phyloP scores from a whole-genome alignment of 2,888 invertebrate species.

The Agrotis puta region DNA sequence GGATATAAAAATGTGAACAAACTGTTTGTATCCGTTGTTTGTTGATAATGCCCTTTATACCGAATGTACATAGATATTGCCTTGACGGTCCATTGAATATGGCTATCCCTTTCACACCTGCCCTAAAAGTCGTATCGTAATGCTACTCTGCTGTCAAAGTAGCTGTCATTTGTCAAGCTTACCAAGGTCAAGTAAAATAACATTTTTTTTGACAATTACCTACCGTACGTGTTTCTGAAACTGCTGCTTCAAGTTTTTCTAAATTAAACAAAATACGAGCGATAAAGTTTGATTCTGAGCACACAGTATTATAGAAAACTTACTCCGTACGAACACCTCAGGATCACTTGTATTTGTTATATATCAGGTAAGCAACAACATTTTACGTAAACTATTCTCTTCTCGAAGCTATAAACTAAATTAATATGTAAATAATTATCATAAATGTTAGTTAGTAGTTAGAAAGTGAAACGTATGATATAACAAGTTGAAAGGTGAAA shows the following conservation, averaged over 20 bases:
- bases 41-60: slow-evolving; percentile 41
- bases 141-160: slow-evolving; percentile 32
- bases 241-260: neutral
- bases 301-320: neutral
- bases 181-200: slow-evolving; percentile 61
- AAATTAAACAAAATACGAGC: slow-evolving; percentile 7
- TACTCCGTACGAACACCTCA: slow-evolving; percentile 7
- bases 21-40: slow-evolving; percentile 14
- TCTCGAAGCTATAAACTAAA: slow-evolving; percentile 7
- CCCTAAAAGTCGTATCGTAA: neutral
- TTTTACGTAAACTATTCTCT: slow-evolving; percentile 28
- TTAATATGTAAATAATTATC: slow-evolving; percentile 56
- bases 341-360: slow-evolving; percentile 15
- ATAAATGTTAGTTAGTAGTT: slow-evolving; percentile 57
- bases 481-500: slow-evolving; percentile 88
- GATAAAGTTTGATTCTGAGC: neutral
- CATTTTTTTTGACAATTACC: slow-evolving; percentile 37
- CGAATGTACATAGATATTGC: slow-evolving; percentile 21
- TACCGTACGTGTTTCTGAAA: neutral
- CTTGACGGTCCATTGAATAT: slow-evolving; percentile 17
- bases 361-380: slow-evolving; percentile 38
- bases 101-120: slow-evolving; percentile 37
- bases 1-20: slow-evolving; percentile 15
- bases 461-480: slow-evolving; percentile 84
- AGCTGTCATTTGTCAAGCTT: slow-evolving; percentile 26